Base-by-base conservation (phyloP, 2,113 vertebrate species). In the Leuciscus idus region DNA sequence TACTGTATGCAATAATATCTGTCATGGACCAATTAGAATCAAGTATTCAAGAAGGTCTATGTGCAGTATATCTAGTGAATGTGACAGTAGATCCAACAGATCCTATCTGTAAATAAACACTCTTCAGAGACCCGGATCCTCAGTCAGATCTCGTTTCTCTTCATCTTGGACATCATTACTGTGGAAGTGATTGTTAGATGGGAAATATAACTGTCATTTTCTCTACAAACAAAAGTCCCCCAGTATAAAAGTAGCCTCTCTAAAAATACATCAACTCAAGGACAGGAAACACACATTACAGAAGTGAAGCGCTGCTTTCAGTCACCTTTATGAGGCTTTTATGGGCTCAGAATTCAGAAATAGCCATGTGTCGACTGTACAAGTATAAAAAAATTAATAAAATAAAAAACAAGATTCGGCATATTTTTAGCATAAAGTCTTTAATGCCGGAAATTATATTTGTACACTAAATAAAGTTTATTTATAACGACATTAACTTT, bases 221-320 rank as follows among this genome's bases (percentile, higher is more conserved):
- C 26, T 77, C 48, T 33, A 77, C 74, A 77, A 77, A 55, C 74
- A 76, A 76, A 76, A 76, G 46, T 48, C 48, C 46, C 74, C 73
- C 46, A 6, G 43, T 72, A 28, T 66, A 33, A 30, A 30, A 66
- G 64, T 33, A 33, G n/a, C n/a, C 26, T 76, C 74, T 50, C 62
- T 80, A 81, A 61, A 81, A 86, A 82, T 81, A 81, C 66, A 86
- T 61, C 36, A 6, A 73, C 17, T 72, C 68, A 81, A 61, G 17
- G 50, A 81, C 84, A 86, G 43, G 21, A 81, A 43, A 77, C 10
- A 33, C 74, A 33, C 74, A 77, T 52, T 77, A 77, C 26, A 4
- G 13, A 55, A 52, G 50, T 33, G 19, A 77, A 50, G 17, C 13
- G 43, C 36, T 17, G n/a, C 36, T 43, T 46, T 81, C 59, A 66